phyloP scores from a whole-genome alignment of 1,140 invertebrate species.

The Lordiphosa clarofinis region DNA sequence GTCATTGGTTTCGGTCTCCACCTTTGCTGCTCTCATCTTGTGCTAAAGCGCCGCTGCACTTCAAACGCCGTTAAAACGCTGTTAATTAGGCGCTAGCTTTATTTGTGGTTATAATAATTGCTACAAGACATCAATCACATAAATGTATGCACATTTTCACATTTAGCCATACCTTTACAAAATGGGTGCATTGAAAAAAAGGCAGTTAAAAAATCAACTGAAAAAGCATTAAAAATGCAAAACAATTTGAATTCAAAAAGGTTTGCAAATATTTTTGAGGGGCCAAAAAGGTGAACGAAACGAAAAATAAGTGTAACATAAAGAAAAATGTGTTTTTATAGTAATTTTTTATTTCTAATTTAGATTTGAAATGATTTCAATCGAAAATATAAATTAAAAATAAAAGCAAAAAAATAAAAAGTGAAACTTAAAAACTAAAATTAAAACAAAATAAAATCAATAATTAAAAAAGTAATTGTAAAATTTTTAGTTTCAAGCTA shows the following conservation, averaged over 20 bases:
- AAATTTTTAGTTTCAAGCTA: constrained; percentile 51
- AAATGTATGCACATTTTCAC: constrained; percentile 11
- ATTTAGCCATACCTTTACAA: constrained; percentile 33
- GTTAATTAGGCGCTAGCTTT: constrained; percentile 65
- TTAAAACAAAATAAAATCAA: constrained; percentile 33
- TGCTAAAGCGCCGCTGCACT: constrained; percentile 38
- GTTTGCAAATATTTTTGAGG: constrained; percentile 8
- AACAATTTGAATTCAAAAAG: constrained; percentile 24
- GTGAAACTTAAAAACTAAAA: constrained; percentile 44
- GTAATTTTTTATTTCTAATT: constrained; percentile 60
- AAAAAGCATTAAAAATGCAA: constrained; percentile 3
- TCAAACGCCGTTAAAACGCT: constrained; percentile 46
- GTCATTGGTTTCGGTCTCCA: constrained; percentile 20
- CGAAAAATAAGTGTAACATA: constrained; percentile 12
- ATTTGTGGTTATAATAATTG: constrained; percentile 69
- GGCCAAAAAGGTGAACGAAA: constrained; percentile 23
- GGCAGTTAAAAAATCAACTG: constrained; percentile 12
- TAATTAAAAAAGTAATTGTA: constrained; percentile 27
- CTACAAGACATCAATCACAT: constrained; percentile 43
- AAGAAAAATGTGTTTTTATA: constrained; percentile 19
- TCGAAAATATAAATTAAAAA: constrained; percentile 44
- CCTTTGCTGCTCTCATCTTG: constrained; percentile 22
- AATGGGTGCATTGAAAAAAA: constrained; percentile 39
- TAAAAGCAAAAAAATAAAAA: constrained; percentile 40
- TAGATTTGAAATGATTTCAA: constrained; percentile 34